phyloP scores from a whole-genome alignment of 1,140 invertebrate species.

The Coptotermes formosanus region DNA sequence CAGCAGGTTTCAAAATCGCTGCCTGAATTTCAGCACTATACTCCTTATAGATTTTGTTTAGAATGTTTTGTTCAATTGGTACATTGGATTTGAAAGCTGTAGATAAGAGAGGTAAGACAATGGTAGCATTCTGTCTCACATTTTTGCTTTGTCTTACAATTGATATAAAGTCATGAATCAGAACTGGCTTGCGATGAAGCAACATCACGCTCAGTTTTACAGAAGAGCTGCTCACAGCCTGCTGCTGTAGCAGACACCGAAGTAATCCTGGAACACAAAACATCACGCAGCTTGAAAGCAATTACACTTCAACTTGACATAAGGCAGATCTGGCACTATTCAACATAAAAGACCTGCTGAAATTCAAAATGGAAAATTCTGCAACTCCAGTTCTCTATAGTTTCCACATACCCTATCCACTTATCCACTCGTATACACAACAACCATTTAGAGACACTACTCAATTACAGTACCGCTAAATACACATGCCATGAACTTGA shows the following conservation, averaged over 20 bases:
- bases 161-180: neutral
- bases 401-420: too few species aligned
- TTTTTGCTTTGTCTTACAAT: neutral
- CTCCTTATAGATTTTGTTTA: neutral
- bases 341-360: too few species aligned
- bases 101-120: conserved; percentile 2
- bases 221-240: neutral
- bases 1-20: neutral
- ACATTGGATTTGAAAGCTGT: neutral
- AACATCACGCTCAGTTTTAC: neutral
- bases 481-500: too few species aligned
- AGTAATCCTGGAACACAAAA: neutral
- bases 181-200: neutral
- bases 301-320: too few species aligned
- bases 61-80: neutral
- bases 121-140: neutral
- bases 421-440: too few species aligned
- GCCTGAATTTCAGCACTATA: neutral
- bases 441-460: too few species aligned
- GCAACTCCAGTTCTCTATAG: too few species aligned
- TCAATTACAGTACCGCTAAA: too few species aligned
- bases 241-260: neutral
- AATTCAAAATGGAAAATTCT: too few species aligned
- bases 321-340: too few species aligned
- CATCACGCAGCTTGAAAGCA: too few species aligned